Conservation (phyloP, 1,140 invertebrate species). For the Euura saliciscinereae region DNA sequence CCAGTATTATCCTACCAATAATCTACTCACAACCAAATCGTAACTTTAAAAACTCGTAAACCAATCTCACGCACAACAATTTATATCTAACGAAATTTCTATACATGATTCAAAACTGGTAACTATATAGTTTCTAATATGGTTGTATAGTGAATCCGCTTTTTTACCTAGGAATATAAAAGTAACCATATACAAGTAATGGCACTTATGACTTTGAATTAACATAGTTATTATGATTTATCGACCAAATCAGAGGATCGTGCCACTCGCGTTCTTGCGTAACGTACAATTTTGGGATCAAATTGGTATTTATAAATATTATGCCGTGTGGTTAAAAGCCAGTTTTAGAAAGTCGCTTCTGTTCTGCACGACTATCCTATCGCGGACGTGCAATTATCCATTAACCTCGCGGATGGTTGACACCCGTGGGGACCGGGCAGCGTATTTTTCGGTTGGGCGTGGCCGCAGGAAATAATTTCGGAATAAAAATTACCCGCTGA, state of each 20-base stretch:
- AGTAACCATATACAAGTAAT: too few relatives aligned
- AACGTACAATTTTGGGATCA: background rate
- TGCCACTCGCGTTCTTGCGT: background rate
- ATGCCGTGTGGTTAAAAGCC: background rate
- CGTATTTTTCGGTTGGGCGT: background rate
- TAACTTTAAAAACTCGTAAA: too few relatives aligned
- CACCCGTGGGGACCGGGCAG: background rate
- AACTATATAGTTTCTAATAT: too few relatives aligned
- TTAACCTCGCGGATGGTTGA: background rate
- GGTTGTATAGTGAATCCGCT: too few relatives aligned
- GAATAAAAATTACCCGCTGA: background rate
- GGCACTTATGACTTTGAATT: background rate
- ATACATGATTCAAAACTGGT: too few relatives aligned
- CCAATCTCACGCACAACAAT: too few relatives aligned
- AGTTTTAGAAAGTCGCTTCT: conserved; percentile 1
- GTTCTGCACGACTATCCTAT: background rate
- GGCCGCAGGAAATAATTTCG: background rate
- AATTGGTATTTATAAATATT: background rate
- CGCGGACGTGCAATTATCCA: background rate
- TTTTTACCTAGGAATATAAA: too few relatives aligned
- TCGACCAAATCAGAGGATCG: background rate
- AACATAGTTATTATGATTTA: background rate
- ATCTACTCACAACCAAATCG: too few relatives aligned
- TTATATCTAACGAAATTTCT: too few relatives aligned
- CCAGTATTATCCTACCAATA: too few relatives aligned